A percentile compares a stretch with the other conserved stretches of the same genome.
These are phyloP conservation scores for Dendrocopos noguchii DNA, from an alignment of 2,113 vertebrate genomes.

Conservation along the genomic window DNA sequence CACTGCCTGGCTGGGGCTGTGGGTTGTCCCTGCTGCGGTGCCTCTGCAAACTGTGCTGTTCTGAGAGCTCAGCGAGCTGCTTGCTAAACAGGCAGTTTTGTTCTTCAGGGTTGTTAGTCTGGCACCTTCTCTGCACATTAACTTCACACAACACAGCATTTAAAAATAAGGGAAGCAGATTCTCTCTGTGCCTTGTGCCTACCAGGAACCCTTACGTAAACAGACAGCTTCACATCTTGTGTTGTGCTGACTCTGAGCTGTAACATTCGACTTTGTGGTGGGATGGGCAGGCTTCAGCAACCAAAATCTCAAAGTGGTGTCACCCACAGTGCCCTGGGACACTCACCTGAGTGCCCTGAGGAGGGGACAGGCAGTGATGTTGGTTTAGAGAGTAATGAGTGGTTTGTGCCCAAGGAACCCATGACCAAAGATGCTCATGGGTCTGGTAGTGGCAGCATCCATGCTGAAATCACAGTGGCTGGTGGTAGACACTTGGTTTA, in stretches of 20 bases:
- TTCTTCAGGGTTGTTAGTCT: slow-evolving; percentile 50
- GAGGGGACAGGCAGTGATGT: not conserved
- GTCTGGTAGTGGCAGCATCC: not conserved
- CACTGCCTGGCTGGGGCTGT: not conserved
- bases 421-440: accelerated
- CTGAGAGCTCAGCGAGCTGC: not conserved
- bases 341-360: not conserved
- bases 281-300: not conserved
- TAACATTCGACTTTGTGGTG: not conserved
- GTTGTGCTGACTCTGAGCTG: not conserved
- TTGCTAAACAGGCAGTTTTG: not conserved
- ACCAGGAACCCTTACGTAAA: not conserved
- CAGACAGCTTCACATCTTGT: not conserved
- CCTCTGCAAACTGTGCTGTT: not conserved
- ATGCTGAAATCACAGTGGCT: accelerated
- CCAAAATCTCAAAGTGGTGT: accelerated
- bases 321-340: accelerated
- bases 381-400: not conserved
- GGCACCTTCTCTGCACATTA: slow-evolving; percentile 54
- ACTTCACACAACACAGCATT: slow-evolving; percentile 24
- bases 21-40: not conserved
- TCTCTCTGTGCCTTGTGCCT: not conserved
- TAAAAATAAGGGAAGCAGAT: slow-evolving; percentile 36
- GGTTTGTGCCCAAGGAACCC: accelerated
- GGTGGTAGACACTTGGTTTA: not conserved